Conservation (phyloP, 2,113 vertebrate species). For the Anthoscopus minutus region DNA sequence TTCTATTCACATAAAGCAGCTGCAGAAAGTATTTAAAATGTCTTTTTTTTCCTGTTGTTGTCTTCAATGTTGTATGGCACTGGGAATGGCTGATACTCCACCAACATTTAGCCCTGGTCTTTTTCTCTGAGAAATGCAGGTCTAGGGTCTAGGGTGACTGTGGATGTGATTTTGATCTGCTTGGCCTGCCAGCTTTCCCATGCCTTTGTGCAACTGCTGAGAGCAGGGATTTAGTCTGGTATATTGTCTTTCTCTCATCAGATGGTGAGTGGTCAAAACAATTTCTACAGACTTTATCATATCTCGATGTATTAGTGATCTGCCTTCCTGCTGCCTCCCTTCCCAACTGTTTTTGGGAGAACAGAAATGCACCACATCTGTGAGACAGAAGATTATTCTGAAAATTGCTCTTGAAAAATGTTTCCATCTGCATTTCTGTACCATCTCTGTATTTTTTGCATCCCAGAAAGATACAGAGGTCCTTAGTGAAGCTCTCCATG, state of each 20-base stretch:
- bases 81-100: background rate
- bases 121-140: background rate
- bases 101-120: background rate
- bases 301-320: background rate
- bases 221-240: background rate
- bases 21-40: background rate
- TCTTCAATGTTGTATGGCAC: background rate
- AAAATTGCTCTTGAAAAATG: background rate
- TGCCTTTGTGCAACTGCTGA: background rate
- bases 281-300: background rate
- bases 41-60: background rate
- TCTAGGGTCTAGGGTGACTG: background rate
- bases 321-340: background rate
- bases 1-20: background rate
- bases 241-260: background rate
- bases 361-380: background rate
- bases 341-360: background rate
- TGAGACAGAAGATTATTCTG: background rate
- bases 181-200: background rate
- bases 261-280: background rate
- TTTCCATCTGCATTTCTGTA: background rate
- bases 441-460: conserved; percentile 6
- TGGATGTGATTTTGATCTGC: background rate
- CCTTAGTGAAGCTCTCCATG: conserved; percentile 44
- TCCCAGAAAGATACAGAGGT: conserved; percentile 54